These are phyloP conservation scores for Eilema sororculum DNA, from an alignment of 2,888 invertebrate species.

Conservation along the genomic window DNA sequence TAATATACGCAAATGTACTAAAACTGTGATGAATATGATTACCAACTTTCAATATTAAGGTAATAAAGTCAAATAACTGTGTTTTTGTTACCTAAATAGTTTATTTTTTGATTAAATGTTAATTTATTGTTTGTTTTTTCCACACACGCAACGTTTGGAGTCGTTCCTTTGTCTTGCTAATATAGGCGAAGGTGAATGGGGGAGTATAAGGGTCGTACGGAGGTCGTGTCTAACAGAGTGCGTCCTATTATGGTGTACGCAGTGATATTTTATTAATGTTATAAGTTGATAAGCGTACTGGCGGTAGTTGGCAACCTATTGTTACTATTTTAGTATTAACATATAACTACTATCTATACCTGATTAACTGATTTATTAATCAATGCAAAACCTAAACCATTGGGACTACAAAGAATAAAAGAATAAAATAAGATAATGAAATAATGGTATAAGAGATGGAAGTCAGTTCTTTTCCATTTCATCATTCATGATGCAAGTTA, in stretches of 20 bases:
- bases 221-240: not conserved
- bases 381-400: too few species aligned
- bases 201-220: not conserved
- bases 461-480: too few species aligned
- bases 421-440: too few species aligned
- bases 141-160: constrained; percentile 36
- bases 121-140: constrained; percentile 49
- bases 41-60: constrained; percentile 32
- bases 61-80: constrained; percentile 35
- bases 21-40: constrained; percentile 27
- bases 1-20: constrained; percentile 11
- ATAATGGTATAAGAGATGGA: too few species aligned
- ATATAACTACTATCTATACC: too few species aligned
- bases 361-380: too few species aligned
- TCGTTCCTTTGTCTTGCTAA: constrained; percentile 34
- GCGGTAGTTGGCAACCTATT: not conserved
- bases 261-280: not conserved
- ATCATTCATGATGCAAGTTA: too few species aligned
- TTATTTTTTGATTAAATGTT: constrained; percentile 46
- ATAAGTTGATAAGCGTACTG: not conserved
- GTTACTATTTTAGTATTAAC: not conserved
- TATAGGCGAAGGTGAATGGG: constrained; percentile 10
- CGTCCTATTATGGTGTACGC: not conserved
- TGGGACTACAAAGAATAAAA: too few species aligned
- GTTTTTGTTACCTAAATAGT: constrained; percentile 43